Percentiles rank a stretch among this genome's conserved stretches.
Evolutionary conservation across 2,888 invertebrate species (phyloP).

Genomic region (Callosobruchus maculatus): DNA sequence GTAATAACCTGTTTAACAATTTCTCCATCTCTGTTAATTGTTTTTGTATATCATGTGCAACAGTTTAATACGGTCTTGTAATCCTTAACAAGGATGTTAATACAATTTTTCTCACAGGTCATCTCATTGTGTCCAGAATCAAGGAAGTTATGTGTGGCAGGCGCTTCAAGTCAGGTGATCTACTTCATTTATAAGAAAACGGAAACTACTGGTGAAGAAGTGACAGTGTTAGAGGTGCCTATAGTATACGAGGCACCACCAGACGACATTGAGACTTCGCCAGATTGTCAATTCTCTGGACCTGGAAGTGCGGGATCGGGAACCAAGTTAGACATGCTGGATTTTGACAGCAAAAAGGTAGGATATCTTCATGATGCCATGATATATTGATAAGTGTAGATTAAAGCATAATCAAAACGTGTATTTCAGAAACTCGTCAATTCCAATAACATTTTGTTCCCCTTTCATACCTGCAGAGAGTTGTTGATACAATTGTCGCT

Average conservation of each 20-base stretch:
- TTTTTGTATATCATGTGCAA: too few species aligned
- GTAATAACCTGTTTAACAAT: too few species aligned
- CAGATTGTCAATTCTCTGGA: conserved; percentile 69
- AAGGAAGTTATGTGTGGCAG: conserved; percentile 82
- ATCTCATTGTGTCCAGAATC: conserved; percentile 93
- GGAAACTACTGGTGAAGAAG: conserved; percentile 72
- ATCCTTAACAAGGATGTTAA: too few species aligned
- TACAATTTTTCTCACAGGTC: conserved; percentile 42
- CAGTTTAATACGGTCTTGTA: too few species aligned
- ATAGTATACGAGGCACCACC: conserved; percentile 77
- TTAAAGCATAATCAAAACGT: too few species aligned
- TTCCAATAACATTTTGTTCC: too few species aligned
- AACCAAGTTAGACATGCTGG: conserved; percentile 43
- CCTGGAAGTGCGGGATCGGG: conserved; percentile 45
- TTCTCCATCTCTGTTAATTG: too few species aligned
- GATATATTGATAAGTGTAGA: too few species aligned
- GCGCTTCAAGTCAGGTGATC: conserved; percentile 89
- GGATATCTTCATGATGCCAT: neutral
- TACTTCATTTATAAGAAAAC: conserved; percentile 93
- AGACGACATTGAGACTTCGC: conserved; percentile 76
- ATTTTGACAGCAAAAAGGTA: conserved; percentile 54
- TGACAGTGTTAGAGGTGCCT: conserved; percentile 70
- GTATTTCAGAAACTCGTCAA: too few species aligned
- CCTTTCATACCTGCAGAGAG: too few species aligned
- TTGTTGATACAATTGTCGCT: too few species aligned